Base-by-base conservation (phyloP, 2,113 vertebrate genomes). In the Phylloscopus whistleri region DNA sequence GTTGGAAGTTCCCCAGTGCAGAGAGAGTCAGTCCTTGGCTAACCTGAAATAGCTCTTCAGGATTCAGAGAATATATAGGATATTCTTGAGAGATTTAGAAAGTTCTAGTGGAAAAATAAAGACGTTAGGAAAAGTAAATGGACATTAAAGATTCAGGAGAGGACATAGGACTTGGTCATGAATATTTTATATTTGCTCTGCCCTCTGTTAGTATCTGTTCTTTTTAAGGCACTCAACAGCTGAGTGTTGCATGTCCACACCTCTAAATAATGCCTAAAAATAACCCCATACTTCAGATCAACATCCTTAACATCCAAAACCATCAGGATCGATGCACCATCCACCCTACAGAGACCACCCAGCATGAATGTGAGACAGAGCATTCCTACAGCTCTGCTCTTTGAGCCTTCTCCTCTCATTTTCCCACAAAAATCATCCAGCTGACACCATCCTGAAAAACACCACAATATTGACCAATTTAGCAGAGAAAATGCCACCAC, bases 61-160 rank as follows among this genome's bases (percentile, higher is more conserved):
- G 26, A 81, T 63, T 92, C 79, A 84, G 7, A 46, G 55, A 64
- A 63, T 46, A 67, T 19, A 33, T 5, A 76, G 49, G 49, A 49
- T 53, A 44, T 30, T 69, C 80, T 75, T 39, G n/a, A 74, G 62
- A 92, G 49, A 35, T 49, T 69, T 82, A 79, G 69, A 81, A 90
- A 92, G 73, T 43, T 90, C 66, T 60, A 43, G 53, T 87, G 93
- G 86, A 89, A 93, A 96, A 95, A 87, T 72, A 93, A 94, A 86
- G 69, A 21, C 1, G 10, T 58, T 62, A 49, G 18, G 66, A 92
- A 90, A 93, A 79, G 33, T 43, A 84, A 95, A 81, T 3, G 44
- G 53, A 39, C 37, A 33, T 88, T 75, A 88, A 96, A 90, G 35
- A 60, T 78, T 93, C 60, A 39, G 33, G 28, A n/a, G 10, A 14